Percentiles rank a stretch among this genome's conserved stretches.
phyloP scores from a whole-genome alignment of 2,888 invertebrate genomes.

The Ophioninae sp. region DNA sequence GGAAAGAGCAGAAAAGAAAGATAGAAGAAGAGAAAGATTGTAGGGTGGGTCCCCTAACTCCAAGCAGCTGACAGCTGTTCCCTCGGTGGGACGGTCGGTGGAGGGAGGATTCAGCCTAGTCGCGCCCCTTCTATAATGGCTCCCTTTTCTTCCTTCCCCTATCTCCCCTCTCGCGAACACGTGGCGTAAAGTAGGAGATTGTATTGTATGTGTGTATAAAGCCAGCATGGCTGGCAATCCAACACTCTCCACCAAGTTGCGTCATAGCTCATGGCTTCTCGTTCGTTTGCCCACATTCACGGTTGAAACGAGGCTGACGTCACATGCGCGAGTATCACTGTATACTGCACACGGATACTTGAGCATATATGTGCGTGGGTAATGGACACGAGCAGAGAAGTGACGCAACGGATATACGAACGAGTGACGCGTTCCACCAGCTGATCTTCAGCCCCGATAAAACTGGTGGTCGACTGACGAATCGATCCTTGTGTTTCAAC shows the following conservation, averaged over 20 bases:
- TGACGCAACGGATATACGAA: slow-evolving; percentile 25
- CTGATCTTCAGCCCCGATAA: slow-evolving; percentile 17
- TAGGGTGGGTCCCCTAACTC: slow-evolving; percentile 74
- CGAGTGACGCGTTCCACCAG: slow-evolving; percentile 36
- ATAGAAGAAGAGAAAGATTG: slow-evolving; percentile 66
- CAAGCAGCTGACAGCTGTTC: slow-evolving; percentile 81
- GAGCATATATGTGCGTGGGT: neutral
- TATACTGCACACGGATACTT: neutral
- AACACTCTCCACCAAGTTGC: slow-evolving; percentile 28
- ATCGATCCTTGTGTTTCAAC: slow-evolving; percentile 28
- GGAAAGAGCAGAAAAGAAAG: slow-evolving; percentile 53
- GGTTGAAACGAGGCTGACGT: slow-evolving; percentile 56
- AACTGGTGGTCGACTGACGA: slow-evolving; percentile 14
- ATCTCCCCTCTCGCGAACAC: slow-evolving; percentile 64
- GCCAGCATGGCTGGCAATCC: slow-evolving; percentile 78
- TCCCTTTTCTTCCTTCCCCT: slow-evolving; percentile 81
- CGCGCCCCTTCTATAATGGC: slow-evolving; percentile 82
- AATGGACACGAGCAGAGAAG: neutral
- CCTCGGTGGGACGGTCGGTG: slow-evolving; percentile 80
- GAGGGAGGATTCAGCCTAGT: slow-evolving; percentile 81
- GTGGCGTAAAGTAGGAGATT: slow-evolving; percentile 34
- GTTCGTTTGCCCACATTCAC: slow-evolving; percentile 10
- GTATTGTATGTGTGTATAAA: slow-evolving; percentile 16
- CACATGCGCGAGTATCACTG: slow-evolving; percentile 1
- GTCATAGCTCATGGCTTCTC: slow-evolving; percentile 41